These are phyloP conservation scores for Rhynchonycteris naso DNA, from an alignment of 2,797 vertebrate genomes.

Conservation along the genomic window DNA sequence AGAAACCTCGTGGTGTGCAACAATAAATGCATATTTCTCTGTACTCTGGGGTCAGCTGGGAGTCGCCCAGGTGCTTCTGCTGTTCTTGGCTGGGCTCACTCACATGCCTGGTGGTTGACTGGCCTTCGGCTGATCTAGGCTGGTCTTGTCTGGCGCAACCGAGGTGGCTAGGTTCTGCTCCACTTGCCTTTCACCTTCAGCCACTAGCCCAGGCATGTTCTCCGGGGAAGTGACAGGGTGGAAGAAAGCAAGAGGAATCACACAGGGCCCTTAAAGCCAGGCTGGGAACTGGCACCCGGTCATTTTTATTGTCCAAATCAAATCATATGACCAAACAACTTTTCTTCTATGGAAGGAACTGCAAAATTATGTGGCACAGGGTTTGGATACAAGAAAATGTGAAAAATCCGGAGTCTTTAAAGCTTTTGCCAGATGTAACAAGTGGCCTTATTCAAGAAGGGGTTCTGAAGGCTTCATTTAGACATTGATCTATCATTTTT, in stretches of 20 bases:
- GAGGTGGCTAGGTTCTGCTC: background rate
- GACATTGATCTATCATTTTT: background rate
- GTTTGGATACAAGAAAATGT: background rate
- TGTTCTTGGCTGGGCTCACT: background rate
- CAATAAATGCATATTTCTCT: background rate
- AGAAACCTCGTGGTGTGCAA: background rate
- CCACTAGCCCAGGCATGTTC: background rate
- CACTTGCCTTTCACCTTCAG: background rate
- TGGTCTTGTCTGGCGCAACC: background rate
- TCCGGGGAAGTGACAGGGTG: accelerated
- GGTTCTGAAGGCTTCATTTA: background rate
- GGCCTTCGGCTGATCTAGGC: background rate
- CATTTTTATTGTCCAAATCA: background rate
- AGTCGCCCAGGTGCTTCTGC: background rate
- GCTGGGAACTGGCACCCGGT: background rate
- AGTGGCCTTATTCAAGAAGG: background rate
- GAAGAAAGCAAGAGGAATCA: background rate
- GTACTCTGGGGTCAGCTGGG: background rate
- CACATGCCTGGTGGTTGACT: background rate
- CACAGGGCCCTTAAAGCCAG: background rate
- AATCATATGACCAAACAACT: background rate
- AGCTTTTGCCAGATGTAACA: background rate
- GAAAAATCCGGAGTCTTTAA: background rate
- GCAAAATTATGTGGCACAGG: background rate
- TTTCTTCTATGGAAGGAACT: background rate